Percentiles rank a stretch among this genome's conserved stretches.
These are phyloP conservation scores for Boloria euphrosyne DNA, from an alignment of 2,888 invertebrate species.

Conservation along the genomic window DNA sequence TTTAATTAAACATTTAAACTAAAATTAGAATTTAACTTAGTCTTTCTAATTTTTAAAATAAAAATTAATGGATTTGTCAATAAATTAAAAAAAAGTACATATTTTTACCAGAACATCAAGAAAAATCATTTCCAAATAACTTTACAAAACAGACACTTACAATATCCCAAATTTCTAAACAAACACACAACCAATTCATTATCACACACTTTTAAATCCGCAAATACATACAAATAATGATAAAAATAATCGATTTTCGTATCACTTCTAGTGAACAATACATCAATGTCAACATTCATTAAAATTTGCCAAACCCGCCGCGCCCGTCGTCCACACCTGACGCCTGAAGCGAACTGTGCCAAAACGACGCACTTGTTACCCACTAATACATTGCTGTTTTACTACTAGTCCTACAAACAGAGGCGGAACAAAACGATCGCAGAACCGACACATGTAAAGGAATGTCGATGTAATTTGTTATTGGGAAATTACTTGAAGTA, in stretches of 20 bases:
- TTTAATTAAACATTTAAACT: too few relatives aligned
- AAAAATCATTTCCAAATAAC: too few relatives aligned
- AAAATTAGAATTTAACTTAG: too few relatives aligned
- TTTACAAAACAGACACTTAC: too few relatives aligned
- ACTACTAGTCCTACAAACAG: slow-evolving; percentile 21
- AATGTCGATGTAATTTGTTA: slow-evolving; percentile 7
- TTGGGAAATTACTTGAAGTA: slow-evolving; percentile 26
- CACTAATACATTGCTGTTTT: slow-evolving; percentile 48
- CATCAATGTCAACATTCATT: slow-evolving; percentile 65
- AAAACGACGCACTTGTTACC: slow-evolving; percentile 45
- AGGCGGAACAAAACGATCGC: slow-evolving; percentile 17
- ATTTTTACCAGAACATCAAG: too few relatives aligned
- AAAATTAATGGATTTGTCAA: too few relatives aligned
- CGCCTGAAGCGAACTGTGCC: slow-evolving; percentile 48
- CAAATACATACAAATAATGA: background rate
- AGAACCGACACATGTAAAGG: slow-evolving; percentile 16
- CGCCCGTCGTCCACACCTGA: slow-evolving; percentile 58
- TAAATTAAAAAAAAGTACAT: too few relatives aligned
- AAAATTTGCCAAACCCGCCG: slow-evolving; percentile 61
- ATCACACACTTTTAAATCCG: too few relatives aligned
- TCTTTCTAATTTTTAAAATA: too few relatives aligned
- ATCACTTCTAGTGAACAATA: slow-evolving; percentile 51
- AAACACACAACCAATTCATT: too few relatives aligned
- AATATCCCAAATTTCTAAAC: too few relatives aligned
- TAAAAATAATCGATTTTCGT: slow-evolving; percentile 1